Conservation (phyloP, 1,140 invertebrate species). For the Drosophila navojoa region DNA sequence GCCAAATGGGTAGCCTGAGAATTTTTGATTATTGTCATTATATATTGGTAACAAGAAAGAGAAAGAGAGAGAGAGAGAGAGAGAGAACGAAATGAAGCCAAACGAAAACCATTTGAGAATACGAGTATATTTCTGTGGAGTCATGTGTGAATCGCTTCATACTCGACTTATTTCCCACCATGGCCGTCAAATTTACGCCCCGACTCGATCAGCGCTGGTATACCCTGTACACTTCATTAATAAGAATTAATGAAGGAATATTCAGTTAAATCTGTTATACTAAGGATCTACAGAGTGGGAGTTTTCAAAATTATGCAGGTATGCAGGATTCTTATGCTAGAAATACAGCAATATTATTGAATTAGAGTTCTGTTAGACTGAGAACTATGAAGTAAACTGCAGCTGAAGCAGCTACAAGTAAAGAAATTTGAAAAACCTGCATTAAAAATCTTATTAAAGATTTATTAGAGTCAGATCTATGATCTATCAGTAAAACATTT, state of each 20-base stretch:
- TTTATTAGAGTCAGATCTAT: too few relatives aligned
- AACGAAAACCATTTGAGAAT: conserved; percentile 57
- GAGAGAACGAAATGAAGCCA: not conserved
- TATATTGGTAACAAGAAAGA: conserved; percentile 29
- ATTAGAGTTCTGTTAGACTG: too few relatives aligned
- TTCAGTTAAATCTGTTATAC: too few relatives aligned
- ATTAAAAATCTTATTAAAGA: too few relatives aligned
- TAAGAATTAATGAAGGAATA: not conserved
- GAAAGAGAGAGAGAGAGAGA: not conserved
- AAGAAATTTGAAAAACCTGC: too few relatives aligned
- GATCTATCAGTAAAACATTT: too few relatives aligned
- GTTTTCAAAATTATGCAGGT: too few relatives aligned
- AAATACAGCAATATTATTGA: too few relatives aligned
- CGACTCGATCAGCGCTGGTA: conserved; percentile 11
- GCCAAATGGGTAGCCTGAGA: conserved; percentile 68
- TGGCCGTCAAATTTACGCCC: conserved; percentile 30
- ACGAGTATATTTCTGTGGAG: conserved; percentile 32
- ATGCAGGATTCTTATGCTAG: too few relatives aligned
- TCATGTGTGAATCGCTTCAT: conserved; percentile 37
- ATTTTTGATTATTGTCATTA: conserved; percentile 82
- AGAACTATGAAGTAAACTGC: too few relatives aligned
- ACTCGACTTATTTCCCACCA: conserved; percentile 61
- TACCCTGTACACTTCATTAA: not conserved
- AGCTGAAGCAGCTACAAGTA: too few relatives aligned
- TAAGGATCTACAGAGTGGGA: not conserved